Base-by-base conservation (phyloP, 2,113 vertebrate genomes). In the Arothron firmamentum region DNA sequence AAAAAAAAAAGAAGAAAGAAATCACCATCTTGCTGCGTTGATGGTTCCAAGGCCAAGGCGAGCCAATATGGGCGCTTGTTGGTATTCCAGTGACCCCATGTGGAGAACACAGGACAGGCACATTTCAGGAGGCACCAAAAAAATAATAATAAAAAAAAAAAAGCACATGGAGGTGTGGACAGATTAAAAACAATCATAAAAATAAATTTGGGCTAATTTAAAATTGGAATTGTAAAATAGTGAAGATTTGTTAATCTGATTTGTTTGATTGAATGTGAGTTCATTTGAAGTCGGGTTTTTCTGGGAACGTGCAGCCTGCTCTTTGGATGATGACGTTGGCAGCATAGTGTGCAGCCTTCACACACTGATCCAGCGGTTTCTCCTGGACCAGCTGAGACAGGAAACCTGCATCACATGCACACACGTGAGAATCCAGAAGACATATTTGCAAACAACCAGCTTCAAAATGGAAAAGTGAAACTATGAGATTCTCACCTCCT, bases 221-320 rank as follows among this genome's bases (percentile, higher is more conserved):
- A 38, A 38, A 38, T 38, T 10, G 34, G 34, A 38, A 11, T 10
- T 38, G 8, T 38, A 11, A 38, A 38, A 38, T 1, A 0, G 1
- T 38, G 34, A 12, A 9, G 8, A 12, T 38, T 38, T 38, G 34
- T 38, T 12, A 38, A 12, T 28, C 25, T 28, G 25, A 5, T 28
- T 28, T 28, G 5, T 49, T 20, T 55, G 62, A 25, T 14, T 48
- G 56, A 59, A 46, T 52, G 25, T 48, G 21, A 73, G 52, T 78
- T 98, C 90, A 97, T 58, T 92, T 92, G 87, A 98, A 98, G 77
- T 97, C 89, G 0, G 97, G 95, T 78, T 95, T 97, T 83, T 96
- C 96, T 47, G 97, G 96, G 75, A 98, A 96, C 56, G 95, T 98
- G 80, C 97, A 99, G n/a, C 97, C 97, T 2, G 92, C 90, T 25